Evolutionary conservation across 2,888 invertebrate genomes (phyloP), one percentile per base, ranked within the genome.

Genomic region (Diaperis boleti): DNA sequence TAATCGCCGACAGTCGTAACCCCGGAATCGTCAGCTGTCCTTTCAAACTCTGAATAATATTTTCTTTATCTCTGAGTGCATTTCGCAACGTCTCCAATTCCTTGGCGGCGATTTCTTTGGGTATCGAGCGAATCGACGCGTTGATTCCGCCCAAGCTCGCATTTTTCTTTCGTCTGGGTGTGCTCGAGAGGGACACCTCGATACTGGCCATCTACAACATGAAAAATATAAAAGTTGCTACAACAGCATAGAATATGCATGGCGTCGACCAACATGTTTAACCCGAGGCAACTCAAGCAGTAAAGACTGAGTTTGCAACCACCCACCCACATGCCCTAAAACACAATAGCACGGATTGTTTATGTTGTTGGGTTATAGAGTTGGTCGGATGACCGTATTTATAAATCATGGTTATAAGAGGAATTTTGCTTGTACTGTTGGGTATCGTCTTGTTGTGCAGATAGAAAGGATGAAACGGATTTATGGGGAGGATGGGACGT

Each of bases 11-110:
- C 29, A 85, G 76, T 4, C 85, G 79, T 5, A 85, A 82, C 3
- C 85, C 85, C 69, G 88, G 88, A 35, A 88, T 87, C 70, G 87
- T 87, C 35, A 90, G 79, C 74, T 90, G 89, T 64, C 89, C 89
- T 76, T 89, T 89, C 8, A 89, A 81, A 71, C 88, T 92, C 79
- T 92, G 91, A 80, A 94, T 94, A 56, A 92, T 88, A 45, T 91
- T 89, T 77, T 94, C 94, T 74, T 92, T 92, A 80, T 94, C 94
- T 37, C 88, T 85, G 29, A 94, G 82, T 1, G 91, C 89, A 47
- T 89, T 86, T 59, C 89, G 86, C 66, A 90, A 83, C 69, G 87
- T 88, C 79, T 91, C 92, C 65, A 88, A 81, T 80, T 90, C 90
- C 70, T 86, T 85, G 62, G 83, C 81, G 59, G 86, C 82, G 72